Evolutionary conservation across 2,888 invertebrate genomes (phyloP), one percentile per base, ranked within the genome.

Genomic region (Entomobrya proxima): DNA sequence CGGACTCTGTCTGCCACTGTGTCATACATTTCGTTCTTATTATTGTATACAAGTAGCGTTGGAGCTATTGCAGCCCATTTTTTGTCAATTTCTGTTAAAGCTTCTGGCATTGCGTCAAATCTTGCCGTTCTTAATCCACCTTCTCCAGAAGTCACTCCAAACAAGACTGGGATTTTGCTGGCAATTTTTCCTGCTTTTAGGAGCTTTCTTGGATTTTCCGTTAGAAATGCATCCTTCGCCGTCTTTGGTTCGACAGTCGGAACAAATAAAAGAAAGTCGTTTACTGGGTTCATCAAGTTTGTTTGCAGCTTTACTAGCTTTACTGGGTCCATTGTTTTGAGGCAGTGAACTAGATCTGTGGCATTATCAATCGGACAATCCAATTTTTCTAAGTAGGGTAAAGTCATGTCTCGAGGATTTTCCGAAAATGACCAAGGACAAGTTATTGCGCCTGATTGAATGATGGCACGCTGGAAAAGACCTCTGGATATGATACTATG

Each of bases 171-270:
- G 13, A 88, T 82, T 24, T 83, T 83, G 40, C 77, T 86, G 3
- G 64, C 24, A 58, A 85, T 82, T 32, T 76, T 72, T 35, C 86
- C 88, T 18, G 64, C 13, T 32, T 50, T 35, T 15, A 64, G n/a
- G 18, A 61, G 24, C 24, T 32, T 32, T 35, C 69, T 27, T 7
- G 87, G 87, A 50, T 82, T 52, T 47, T 85, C 87, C 3, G 81
- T 21, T 21, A 87, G 30, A 61, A 87, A 85, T n/a, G 85, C n/a
- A 32, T 88, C 86, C 7, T 74, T 35, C 1, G 18, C 5, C 6
- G 30, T 50, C 4, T 83, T 77, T 1, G 44, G 6, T 74, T 89
- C 89, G 15, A 86, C 37, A 4, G 88, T 76, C 5, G 89, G 89
- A 2, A 81, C 75, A 76, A 87, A 86, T 32, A 18, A 15, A 0